Conservation (phyloP, 2,113 vertebrate species). For the Epinephelus cyanopodus region DNA sequence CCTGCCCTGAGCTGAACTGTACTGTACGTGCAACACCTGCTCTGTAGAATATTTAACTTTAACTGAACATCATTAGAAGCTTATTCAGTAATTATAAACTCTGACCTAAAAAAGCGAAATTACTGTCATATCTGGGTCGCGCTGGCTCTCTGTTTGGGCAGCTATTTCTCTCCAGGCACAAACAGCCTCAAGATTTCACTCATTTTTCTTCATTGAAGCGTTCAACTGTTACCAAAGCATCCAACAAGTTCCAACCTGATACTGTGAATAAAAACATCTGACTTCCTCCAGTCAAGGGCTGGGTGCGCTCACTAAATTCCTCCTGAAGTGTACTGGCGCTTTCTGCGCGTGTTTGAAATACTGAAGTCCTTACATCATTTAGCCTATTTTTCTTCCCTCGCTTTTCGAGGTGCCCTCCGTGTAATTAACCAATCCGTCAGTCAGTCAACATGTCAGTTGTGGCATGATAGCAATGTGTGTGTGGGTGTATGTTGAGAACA, state of each 20-base stretch:
- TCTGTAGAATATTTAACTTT: conserved; percentile 12
- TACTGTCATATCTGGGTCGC: conserved; percentile 60
- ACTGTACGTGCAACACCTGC: background rate
- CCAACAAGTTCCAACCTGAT: conserved; percentile 74
- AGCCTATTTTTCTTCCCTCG: conserved; percentile 36
- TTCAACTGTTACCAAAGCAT: conserved; percentile 47
- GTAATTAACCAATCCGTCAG: conserved; percentile 65
- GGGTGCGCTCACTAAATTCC: conserved; percentile 63
- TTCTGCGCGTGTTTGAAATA: conserved; percentile 73
- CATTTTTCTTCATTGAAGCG: conserved; percentile 50
- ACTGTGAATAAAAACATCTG: conserved; percentile 65
- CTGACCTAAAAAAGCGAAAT: conserved; percentile 21
- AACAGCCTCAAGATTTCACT: conserved; percentile 38
- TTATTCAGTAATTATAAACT: conserved; percentile 15
- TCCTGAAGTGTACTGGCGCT: conserved; percentile 56
- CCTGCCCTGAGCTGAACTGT: conserved; percentile 1
- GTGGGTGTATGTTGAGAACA: background rate
- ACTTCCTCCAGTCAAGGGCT: conserved; percentile 62
- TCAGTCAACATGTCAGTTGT: conserved; percentile 33
- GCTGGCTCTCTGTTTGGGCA: conserved; percentile 53
- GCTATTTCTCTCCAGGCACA: conserved; percentile 58
- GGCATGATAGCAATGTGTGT: conserved; percentile 42
- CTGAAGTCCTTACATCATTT: conserved; percentile 68
- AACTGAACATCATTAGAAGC: background rate
- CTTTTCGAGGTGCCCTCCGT: conserved; percentile 11